phyloP scores from a whole-genome alignment of 2,113 vertebrate genomes.

The Numida meleagris region DNA sequence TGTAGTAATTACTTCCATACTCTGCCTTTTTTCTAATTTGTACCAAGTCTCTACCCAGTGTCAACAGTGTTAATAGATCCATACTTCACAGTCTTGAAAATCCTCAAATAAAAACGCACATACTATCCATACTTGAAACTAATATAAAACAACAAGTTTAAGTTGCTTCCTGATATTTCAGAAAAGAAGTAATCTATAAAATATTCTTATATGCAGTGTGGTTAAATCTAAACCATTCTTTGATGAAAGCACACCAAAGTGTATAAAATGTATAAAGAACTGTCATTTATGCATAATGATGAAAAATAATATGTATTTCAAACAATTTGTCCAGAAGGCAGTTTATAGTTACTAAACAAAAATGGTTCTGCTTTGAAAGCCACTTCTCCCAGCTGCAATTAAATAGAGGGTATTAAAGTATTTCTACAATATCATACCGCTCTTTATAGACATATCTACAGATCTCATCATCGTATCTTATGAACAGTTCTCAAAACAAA shows the following conservation, averaged over 20 bases:
- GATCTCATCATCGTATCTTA: not conserved
- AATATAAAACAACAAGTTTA: not conserved
- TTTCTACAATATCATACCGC: not conserved
- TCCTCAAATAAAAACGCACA: not conserved
- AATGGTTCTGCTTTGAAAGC: not conserved
- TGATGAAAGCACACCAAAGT: not conserved
- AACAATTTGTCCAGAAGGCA: not conserved
- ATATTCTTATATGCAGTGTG: not conserved
- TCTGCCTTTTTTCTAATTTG: not conserved
- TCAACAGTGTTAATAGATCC: not conserved
- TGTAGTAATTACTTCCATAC: not conserved
- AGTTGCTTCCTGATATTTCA: not conserved
- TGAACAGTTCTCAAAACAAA: not conserved
- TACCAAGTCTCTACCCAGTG: not conserved
- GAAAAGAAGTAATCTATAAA: not conserved
- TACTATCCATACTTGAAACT: not conserved
- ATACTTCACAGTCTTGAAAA: not conserved
- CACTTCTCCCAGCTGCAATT: not conserved
- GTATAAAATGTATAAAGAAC: not conserved
- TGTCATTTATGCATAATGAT: not conserved
- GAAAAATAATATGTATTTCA: not conserved
- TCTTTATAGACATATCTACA: not conserved
- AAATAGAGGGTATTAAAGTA: not conserved
- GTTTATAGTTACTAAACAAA: not conserved
- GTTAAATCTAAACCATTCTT: not conserved